Evolutionary conservation across 2,113 vertebrate genomes (phyloP).

Genomic region (Helogale parvula): DNA sequence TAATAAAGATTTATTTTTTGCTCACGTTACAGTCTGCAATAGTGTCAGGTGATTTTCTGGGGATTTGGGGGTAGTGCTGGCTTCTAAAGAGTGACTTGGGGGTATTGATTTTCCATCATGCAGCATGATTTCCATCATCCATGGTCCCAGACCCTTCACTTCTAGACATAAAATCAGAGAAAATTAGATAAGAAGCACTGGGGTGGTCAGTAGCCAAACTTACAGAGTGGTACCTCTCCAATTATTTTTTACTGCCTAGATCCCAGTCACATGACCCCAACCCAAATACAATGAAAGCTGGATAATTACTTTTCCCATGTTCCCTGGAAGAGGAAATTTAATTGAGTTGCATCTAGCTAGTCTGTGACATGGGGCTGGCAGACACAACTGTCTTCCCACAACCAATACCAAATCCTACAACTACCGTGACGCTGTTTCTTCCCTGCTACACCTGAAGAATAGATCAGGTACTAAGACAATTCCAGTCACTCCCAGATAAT

Average conservation of each 20-base stretch:
- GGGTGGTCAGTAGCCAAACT: not conserved
- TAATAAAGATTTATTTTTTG: not conserved
- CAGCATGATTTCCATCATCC: not conserved
- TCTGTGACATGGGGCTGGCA: not conserved
- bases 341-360: not conserved
- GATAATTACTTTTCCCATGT: not conserved
- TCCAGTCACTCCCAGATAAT: not conserved
- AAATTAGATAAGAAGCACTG: not conserved
- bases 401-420: not conserved
- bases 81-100: not conserved
- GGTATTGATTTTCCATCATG: not conserved
- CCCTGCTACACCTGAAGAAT: not conserved
- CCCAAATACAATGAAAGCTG: not conserved
- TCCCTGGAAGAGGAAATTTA: not conserved
- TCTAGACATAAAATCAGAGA: not conserved
- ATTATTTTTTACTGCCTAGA: not conserved
- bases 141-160: not conserved
- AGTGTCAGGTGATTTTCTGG: not conserved
- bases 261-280: not conserved
- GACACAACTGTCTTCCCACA: not conserved
- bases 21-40: not conserved
- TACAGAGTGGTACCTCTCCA: not conserved
- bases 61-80: not conserved
- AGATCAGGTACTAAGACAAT: not conserved
- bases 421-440: not conserved